Percentiles rank a stretch among this genome's conserved stretches.
Conservation (phyloP, 1,140 invertebrate genomes). For the Bombus pyrosoma region DNA sequence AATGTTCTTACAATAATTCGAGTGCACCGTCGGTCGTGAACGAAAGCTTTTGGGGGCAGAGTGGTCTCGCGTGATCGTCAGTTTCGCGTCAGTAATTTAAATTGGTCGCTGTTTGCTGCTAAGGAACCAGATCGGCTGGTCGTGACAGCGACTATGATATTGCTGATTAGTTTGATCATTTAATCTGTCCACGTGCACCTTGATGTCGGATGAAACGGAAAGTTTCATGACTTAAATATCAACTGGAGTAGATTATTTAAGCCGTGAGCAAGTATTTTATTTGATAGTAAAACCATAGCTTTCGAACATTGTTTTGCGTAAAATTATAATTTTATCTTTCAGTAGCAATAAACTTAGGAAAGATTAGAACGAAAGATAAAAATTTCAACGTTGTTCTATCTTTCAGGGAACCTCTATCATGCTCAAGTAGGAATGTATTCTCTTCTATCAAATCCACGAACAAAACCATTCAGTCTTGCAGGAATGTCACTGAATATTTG, state of each 20-base stretch:
- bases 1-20: conserved; percentile 69
- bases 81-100: not conserved
- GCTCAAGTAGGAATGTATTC: not conserved
- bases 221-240: no score
- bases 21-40: conserved; percentile 56
- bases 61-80: conserved; percentile 21
- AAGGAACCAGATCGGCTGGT: not conserved
- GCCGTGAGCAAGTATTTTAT: not conserved
- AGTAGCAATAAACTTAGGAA: not conserved
- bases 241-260: not conserved
- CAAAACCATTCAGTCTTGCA: not conserved
- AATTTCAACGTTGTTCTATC: not conserved
- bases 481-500: not conserved
- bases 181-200: conserved; percentile 32
- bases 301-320: not conserved
- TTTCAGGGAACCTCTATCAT: not conserved
- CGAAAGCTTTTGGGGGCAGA: conserved; percentile 19
- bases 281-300: not conserved
- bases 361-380: not conserved
- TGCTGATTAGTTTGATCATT: not conserved
- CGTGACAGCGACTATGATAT: not conserved
- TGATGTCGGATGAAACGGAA: not conserved
- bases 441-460: not conserved
- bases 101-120: conserved; percentile 28
- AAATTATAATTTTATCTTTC: not conserved